Evolutionary conservation across 2,888 invertebrate genomes (phyloP).

Genomic region (Agrotis puta): DNA sequence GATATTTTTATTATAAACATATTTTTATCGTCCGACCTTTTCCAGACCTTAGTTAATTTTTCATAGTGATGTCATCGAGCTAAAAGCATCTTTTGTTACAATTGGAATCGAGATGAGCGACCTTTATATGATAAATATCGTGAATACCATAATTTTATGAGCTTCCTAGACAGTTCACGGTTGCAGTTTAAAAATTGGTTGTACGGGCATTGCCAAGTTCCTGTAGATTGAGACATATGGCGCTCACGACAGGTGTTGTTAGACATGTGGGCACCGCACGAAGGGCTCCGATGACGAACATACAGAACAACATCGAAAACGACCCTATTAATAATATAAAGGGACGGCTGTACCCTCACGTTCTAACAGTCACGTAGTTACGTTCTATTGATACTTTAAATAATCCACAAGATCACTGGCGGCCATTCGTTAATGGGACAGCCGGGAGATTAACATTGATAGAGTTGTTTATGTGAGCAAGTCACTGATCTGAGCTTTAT

Average conservation of each 20-base stretch:
- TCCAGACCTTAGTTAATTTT: conserved; percentile 65
- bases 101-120: conserved; percentile 49
- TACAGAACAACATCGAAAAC: conserved; percentile 59
- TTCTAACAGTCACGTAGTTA: conserved; percentile 64
- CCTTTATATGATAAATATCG: conserved; percentile 54
- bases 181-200: conserved; percentile 65
- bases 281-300: conserved; percentile 84
- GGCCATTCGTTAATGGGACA: conserved; percentile 68
- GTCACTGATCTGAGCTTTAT: conserved; percentile 64
- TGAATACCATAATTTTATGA: conserved; percentile 66
- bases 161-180: conserved; percentile 82
- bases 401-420: conserved; percentile 75
- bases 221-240: conserved; percentile 74
- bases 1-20: conserved; percentile 67
- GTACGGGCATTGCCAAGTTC: conserved; percentile 62
- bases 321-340: conserved; percentile 73
- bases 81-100: conserved; percentile 52
- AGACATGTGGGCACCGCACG: conserved; percentile 82
- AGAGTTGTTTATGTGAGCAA: conserved; percentile 57
- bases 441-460: conserved; percentile 59
- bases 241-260: conserved; percentile 81
- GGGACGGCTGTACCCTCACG: conserved; percentile 73
- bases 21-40: conserved; percentile 65
- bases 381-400: conserved; percentile 78
- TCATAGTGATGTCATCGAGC: conserved; percentile 38